Conservation (phyloP, 2,888 invertebrate genomes). For the Notodonta dromedarius region DNA sequence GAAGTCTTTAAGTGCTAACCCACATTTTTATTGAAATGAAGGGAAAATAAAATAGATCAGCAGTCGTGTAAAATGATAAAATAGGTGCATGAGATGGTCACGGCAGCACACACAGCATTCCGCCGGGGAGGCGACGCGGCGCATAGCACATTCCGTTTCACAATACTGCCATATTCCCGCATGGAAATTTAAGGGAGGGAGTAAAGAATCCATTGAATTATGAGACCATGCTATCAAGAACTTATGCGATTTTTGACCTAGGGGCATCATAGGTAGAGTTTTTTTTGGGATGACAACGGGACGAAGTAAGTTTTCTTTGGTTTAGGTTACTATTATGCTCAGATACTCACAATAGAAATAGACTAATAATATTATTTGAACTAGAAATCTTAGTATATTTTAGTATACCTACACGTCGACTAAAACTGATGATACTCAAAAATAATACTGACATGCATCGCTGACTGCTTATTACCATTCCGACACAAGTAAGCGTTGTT, state of each 20-base stretch:
- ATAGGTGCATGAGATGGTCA: slow-evolving; percentile 26
- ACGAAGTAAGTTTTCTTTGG: too few relatives aligned
- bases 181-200: slow-evolving; percentile 47
- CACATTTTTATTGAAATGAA: background rate
- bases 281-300: too few relatives aligned
- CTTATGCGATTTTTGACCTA: too few relatives aligned
- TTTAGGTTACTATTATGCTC: too few relatives aligned
- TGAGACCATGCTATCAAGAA: background rate
- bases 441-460: background rate
- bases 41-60: background rate
- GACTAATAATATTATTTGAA: too few relatives aligned
- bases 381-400: too few relatives aligned
- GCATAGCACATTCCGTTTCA: slow-evolving; percentile 78
- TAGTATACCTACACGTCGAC: too few relatives aligned
- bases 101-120: slow-evolving; percentile 56
- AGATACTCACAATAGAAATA: too few relatives aligned
- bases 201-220: slow-evolving; percentile 16
- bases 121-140: slow-evolving; percentile 68
- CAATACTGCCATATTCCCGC: slow-evolving; percentile 53
- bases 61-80: background rate
- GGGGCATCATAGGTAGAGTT: too few relatives aligned
- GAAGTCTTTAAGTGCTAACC: too few relatives aligned
- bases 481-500: background rate
- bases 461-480: background rate
- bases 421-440: background rate